These are phyloP conservation scores for Neotoma lepida DNA, from an alignment of 2,113 vertebrate genomes.

Conservation along the genomic window DNA sequence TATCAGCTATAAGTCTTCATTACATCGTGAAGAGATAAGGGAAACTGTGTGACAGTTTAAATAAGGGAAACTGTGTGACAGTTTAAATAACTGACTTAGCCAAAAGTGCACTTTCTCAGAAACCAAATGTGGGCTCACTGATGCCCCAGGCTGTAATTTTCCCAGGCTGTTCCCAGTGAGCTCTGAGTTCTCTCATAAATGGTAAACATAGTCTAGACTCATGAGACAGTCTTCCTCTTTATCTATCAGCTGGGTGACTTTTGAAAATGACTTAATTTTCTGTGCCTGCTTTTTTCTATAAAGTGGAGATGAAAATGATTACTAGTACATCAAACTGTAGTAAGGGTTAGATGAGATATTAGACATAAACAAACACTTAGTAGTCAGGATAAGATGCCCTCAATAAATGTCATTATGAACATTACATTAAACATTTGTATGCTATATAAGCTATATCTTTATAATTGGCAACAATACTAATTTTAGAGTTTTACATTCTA, in stretches of 20 bases:
- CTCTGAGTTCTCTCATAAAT: fast-evolving
- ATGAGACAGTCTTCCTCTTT: not conserved
- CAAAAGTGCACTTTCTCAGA: not conserved
- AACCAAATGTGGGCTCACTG: not conserved
- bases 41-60: not conserved
- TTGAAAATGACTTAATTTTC: not conserved
- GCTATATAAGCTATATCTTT: not conserved
- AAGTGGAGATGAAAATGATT: not conserved
- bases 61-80: not conserved
- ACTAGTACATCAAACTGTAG: not conserved
- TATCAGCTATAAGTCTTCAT: not conserved
- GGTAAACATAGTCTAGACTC: not conserved
- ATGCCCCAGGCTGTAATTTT: not conserved
- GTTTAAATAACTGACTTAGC: not conserved
- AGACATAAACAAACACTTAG: not conserved
- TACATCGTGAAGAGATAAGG: not conserved
- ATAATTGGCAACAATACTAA: not conserved
- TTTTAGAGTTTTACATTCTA: slow-evolving; percentile 9
- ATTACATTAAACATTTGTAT: not conserved
- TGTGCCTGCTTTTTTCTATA: not conserved
- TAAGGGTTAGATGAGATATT: not conserved
- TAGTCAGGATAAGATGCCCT: not conserved
- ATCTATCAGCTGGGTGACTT: not conserved
- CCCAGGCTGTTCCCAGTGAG: too few relatives aligned
- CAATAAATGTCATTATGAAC: not conserved